These are phyloP conservation scores for Mythimna loreyi DNA, from an alignment of 2,888 invertebrate species.

Conservation along the genomic window DNA sequence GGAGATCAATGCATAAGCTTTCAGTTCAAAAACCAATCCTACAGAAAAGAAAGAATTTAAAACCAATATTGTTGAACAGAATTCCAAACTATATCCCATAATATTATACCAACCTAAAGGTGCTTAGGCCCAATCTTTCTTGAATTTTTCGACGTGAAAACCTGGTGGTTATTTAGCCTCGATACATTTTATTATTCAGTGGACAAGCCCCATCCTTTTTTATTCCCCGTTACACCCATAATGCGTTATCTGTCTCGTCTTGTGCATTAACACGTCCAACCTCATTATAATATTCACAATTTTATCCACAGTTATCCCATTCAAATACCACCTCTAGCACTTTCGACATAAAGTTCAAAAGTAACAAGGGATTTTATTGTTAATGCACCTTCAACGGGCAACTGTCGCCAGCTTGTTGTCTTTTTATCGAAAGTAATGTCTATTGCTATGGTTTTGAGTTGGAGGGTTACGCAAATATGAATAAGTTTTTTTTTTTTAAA, in stretches of 20 bases:
- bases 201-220: constrained; percentile 61
- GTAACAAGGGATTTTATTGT: constrained; percentile 19
- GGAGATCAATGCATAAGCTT: too few relatives aligned
- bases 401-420: constrained; percentile 61
- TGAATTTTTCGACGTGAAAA: neutral
- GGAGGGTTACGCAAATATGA: neutral
- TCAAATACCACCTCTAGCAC: constrained; percentile 35
- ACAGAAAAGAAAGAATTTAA: neutral
- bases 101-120: too few relatives aligned
- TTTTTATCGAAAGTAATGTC: constrained; percentile 43
- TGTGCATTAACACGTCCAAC: constrained; percentile 85
- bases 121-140: neutral
- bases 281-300: constrained; percentile 80
- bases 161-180: constrained; percentile 35
- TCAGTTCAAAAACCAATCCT: too few relatives aligned
- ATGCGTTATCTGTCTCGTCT: constrained; percentile 82
- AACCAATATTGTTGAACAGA: too few relatives aligned
- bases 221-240: constrained; percentile 75
- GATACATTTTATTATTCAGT: constrained; percentile 46
- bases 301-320: constrained; percentile 20
- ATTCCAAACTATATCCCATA: too few relatives aligned
- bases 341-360: constrained; percentile 17
- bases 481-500: neutral
- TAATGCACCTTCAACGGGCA: constrained; percentile 33
- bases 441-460: constrained; percentile 10